Conservation (phyloP, 2,113 vertebrate species). For the Bufo bufo region DNA sequence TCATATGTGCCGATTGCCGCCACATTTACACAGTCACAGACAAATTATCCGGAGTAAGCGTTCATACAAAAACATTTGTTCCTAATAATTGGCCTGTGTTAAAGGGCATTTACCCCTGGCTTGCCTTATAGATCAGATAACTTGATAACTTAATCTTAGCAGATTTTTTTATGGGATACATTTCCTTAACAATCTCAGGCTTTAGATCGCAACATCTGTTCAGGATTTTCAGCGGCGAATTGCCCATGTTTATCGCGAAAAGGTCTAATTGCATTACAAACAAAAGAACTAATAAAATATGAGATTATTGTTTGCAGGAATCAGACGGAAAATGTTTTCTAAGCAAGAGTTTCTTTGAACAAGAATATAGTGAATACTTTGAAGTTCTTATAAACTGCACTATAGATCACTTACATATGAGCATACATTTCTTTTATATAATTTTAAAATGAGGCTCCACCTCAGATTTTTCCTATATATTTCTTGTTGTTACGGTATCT, state of each 20-base stretch:
- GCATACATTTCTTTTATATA: no score
- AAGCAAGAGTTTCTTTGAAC: background rate
- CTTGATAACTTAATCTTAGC: background rate
- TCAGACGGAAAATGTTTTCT: background rate
- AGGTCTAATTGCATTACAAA: background rate
- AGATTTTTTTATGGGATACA: background rate
- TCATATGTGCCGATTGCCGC: no score
- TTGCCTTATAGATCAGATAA: background rate
- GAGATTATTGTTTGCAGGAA: background rate
- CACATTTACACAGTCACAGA: no score
- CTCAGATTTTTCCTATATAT: no score
- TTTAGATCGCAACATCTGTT: constrained; percentile 14
- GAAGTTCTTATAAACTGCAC: no score
- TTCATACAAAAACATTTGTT: no score
- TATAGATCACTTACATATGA: no score
- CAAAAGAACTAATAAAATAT: background rate
- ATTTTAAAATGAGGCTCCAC: no score
- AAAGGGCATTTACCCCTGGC: background rate
- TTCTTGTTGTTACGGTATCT: no score
- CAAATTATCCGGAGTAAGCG: no score
- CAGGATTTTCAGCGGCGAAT: background rate
- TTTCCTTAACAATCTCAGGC: background rate
- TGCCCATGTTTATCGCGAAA: background rate
- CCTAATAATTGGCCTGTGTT: no score
- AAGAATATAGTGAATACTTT: no score